These are phyloP conservation scores for Arbacia lixula DNA, from an alignment of 53 echinoderm and acorn worm species.

Conservation along the genomic window DNA sequence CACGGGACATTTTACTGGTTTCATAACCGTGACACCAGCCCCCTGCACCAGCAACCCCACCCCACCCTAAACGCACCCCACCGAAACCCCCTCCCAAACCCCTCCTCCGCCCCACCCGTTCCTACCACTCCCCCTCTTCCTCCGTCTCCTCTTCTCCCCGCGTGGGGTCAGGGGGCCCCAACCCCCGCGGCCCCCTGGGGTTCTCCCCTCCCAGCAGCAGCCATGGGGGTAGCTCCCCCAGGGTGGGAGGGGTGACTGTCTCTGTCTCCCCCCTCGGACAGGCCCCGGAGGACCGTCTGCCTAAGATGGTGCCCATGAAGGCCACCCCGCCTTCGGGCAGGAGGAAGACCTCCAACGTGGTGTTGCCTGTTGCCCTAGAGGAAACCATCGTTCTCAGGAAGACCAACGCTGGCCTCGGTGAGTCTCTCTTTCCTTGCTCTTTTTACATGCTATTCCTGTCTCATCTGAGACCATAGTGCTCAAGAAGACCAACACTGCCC, in stretches of 20 bases:
- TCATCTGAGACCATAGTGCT: too few relatives aligned
- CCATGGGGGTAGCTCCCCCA: background rate
- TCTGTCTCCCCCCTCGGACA: constrained; percentile 19
- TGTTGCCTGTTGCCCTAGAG: constrained; percentile 77
- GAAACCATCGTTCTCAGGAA: constrained; percentile 79
- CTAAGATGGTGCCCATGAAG: constrained; percentile 31
- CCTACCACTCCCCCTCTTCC: constrained; percentile 15
- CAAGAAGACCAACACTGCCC: too few relatives aligned
- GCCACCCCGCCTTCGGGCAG: constrained; percentile 23
- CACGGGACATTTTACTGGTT: too few relatives aligned
- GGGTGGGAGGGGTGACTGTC: background rate
- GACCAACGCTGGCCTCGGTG: constrained; percentile 87
- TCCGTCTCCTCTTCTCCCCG: background rate
- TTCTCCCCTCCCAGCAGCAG: constrained; percentile 34
- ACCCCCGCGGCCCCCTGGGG: constrained; percentile 5
- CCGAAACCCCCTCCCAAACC: constrained; percentile 72
- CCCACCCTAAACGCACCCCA: constrained; percentile 70
- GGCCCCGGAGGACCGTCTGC: constrained; percentile 13
- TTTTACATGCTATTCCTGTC: too few relatives aligned
- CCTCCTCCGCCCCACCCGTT: constrained; percentile 39
- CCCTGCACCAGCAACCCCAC: constrained; percentile 60
- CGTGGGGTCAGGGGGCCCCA: background rate
- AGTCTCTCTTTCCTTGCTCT: too few relatives aligned
- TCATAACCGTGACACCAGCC: too few relatives aligned
- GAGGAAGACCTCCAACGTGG: constrained; percentile 56